A percentile compares a stretch with the other conserved stretches of the same genome.
These are phyloP conservation scores for Echeneis naucrates DNA, from an alignment of 2,797 vertebrate genomes.

Conservation along the genomic window DNA sequence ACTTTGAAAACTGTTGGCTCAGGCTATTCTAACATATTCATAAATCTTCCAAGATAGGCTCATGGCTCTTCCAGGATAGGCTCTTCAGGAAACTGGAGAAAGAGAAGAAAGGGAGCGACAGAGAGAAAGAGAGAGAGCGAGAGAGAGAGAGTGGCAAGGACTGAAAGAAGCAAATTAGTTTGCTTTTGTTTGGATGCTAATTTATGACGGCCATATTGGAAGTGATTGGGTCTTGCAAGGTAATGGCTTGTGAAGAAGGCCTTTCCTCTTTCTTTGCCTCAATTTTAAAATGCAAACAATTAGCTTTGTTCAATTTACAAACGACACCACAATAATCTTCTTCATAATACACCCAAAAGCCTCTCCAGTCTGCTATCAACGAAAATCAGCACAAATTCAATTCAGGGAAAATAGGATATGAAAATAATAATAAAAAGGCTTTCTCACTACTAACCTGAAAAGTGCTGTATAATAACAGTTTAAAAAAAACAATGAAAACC, in stretches of 20 bases:
- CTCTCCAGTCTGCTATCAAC: constrained; percentile 13
- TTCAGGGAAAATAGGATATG: constrained; percentile 1
- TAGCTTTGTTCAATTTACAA: constrained; percentile 47
- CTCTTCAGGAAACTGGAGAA: constrained; percentile 70
- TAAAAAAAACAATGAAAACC: constrained; percentile 48
- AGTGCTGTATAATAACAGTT: constrained; percentile 22
- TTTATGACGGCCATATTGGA: constrained; percentile 76
- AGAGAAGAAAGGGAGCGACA: constrained; percentile 51
- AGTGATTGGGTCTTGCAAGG: constrained; percentile 66
- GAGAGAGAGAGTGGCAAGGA: constrained; percentile 50
- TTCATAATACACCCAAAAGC: constrained; percentile 14
- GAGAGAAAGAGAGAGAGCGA: constrained; percentile 41
- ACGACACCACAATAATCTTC: constrained; percentile 26
- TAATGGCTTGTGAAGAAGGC: constrained; percentile 56
- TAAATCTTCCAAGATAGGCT: constrained; percentile 86
- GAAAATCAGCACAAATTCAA: constrained; percentile 8
- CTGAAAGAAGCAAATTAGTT: constrained; percentile 73
- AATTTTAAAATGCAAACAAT: constrained; percentile 53
- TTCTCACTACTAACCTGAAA: constrained; percentile 21
- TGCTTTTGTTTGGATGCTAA: constrained; percentile 80
- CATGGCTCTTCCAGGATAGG: constrained; percentile 81
- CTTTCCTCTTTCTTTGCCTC: constrained; percentile 51
- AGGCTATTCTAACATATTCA: constrained; percentile 89
- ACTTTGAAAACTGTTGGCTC: constrained; percentile 89
- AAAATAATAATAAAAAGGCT: constrained; percentile 5